phyloP scores from a whole-genome alignment of 2,113 vertebrate genomes.

The Mustelus asterias region DNA sequence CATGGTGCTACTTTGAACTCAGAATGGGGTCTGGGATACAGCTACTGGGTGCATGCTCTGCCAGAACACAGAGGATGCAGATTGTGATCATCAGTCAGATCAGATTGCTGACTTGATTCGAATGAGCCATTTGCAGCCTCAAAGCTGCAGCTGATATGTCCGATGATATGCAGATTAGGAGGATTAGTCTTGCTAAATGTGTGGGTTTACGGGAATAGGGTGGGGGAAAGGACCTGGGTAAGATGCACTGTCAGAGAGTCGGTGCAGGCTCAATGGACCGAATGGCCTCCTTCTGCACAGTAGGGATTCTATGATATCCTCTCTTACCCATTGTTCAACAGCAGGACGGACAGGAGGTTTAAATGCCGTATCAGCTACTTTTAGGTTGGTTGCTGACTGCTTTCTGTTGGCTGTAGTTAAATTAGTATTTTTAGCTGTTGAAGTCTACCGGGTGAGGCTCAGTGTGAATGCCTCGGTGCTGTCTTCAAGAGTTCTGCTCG shows the following conservation, averaged over 20 bases:
- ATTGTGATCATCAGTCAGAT: not conserved
- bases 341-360: not conserved
- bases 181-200: too few relatives aligned
- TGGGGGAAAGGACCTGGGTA: too few relatives aligned
- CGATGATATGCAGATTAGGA: too few relatives aligned
- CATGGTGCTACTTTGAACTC: not conserved
- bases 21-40: too few relatives aligned
- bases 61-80: not conserved
- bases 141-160: not conserved
- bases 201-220: too few relatives aligned
- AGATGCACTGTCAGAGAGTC: too few relatives aligned
- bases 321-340: not conserved
- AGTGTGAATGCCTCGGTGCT: not conserved
- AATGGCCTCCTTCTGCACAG: too few relatives aligned
- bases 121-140: not conserved
- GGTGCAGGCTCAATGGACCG: too few relatives aligned
- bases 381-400: not conserved
- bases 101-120: not conserved
- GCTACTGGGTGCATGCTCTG: too few relatives aligned
- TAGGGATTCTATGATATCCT: not conserved
- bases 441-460: too few relatives aligned
- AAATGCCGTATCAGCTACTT: not conserved
- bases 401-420: not conserved
- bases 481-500: not conserved
- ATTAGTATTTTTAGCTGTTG: too few relatives aligned